Base-by-base conservation (phyloP, 2,797 vertebrate genomes). In the Hemitrygon akajei region DNA sequence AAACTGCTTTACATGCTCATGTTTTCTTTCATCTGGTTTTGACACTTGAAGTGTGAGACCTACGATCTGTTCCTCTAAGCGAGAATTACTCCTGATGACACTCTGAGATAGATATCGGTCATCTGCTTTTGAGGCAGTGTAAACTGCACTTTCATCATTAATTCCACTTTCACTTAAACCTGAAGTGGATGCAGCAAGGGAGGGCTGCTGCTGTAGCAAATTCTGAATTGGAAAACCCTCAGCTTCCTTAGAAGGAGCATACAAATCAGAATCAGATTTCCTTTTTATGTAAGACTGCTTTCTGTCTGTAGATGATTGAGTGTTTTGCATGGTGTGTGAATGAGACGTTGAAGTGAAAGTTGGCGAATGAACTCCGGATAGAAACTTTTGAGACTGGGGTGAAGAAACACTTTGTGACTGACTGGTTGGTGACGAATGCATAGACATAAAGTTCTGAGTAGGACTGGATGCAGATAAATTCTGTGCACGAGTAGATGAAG, bases 1-100 rank as follows among this genome's bases (percentile, higher is more conserved):
- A 75, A 76, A 93, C 10, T 93, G 91, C 22, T 93, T 93, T 9
- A 75, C 71, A 56, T 58, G 91, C 7, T 93, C 91, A 30, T 93
- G 91, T 30, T 93, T 93, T 94, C 97, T 97, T 95, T 98, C 98
- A 93, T 98, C 97, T 94, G 98, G 98, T 95, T 97, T 96, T 93
- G 97, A 96, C 71, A 96, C 97, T 94, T 97, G 96, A 94, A 97
- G 96, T 94, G 96, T 34, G 94, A 98, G 96, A 76, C 97, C 97
- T 96, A 97, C 96, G 93, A 98, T 96, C 91, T 98, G 98, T 91
- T 99, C 98, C 94, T 98, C 98, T 73, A 98, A 97, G 69, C 97
- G 97, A 27, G 98, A 98, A 95, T 97, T 99, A 95, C 98, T 99
- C 95, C 98, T 97, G 94, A 99, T 99, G 16, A 99, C 98, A 37